phyloP scores from a whole-genome alignment of 2,888 invertebrate species.

The Pollenia griseotomentosa region DNA sequence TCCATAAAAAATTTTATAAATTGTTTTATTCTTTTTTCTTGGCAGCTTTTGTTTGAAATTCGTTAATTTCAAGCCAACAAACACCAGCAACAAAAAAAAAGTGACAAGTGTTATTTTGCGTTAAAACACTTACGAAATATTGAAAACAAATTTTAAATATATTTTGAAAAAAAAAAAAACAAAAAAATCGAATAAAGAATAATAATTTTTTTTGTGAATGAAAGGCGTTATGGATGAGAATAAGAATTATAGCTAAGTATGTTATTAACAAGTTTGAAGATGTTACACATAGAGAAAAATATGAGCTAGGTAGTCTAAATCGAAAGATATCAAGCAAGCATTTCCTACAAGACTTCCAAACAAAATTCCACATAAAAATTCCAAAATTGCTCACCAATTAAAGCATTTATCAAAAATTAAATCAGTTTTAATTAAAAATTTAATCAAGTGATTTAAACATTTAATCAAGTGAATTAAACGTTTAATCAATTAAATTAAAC shows the following conservation, averaged over 20 bases:
- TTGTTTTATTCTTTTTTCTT: background rate
- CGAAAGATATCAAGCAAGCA: no score
- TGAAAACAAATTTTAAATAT: background rate
- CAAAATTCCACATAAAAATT: no score
- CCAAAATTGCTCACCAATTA: no score
- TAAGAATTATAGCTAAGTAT: background rate
- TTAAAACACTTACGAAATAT: conserved; percentile 45
- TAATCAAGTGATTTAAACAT: no score
- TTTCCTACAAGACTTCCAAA: no score
- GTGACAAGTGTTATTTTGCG: conserved; percentile 54
- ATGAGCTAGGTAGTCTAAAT: no score
- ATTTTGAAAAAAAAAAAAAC: conserved; percentile 13
- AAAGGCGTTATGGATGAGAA: conserved; percentile 38
- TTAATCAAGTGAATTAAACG: no score
- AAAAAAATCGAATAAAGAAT: background rate
- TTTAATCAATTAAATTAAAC: no score
- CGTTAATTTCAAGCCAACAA: conserved; percentile 8
- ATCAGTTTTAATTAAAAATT: no score
- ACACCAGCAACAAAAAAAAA: conserved; percentile 3
- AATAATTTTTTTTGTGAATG: conserved; percentile 4
- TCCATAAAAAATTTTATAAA: background rate
- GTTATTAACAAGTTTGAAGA: background rate
- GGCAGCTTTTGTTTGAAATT: conserved; percentile 43
- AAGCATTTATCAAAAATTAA: no score
- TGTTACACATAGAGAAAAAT: background rate